phyloP scores from a whole-genome alignment of 1,140 invertebrate species.

The Oscheius sp. region DNA sequence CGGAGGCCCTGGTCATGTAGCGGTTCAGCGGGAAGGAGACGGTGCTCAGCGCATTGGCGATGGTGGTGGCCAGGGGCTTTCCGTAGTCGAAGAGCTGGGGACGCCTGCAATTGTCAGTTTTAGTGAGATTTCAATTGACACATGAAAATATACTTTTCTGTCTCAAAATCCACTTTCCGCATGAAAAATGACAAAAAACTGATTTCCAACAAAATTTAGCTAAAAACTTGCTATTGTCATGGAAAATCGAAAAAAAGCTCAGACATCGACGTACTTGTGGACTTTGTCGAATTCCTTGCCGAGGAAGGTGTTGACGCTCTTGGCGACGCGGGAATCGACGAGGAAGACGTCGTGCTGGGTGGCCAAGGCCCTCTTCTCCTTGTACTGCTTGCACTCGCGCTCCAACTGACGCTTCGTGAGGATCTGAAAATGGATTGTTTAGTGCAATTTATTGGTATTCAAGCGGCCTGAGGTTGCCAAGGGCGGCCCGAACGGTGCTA shows the following conservation, averaged over 20 bases:
- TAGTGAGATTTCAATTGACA: neutral
- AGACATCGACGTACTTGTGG: conserved; percentile 36
- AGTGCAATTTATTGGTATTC: too few relatives aligned
- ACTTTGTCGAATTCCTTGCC: conserved; percentile 43
- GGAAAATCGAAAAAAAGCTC: too few relatives aligned
- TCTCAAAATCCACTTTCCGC: too few relatives aligned
- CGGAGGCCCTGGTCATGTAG: conserved; percentile 25
- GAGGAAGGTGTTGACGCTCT: conserved; percentile 21
- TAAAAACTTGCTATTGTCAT: too few relatives aligned
- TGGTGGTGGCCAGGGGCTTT: conserved; percentile 7
- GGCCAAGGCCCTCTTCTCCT: conserved; percentile 30
- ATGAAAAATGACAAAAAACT: too few relatives aligned
- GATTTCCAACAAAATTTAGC: too few relatives aligned
- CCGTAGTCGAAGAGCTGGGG: conserved; percentile 25
- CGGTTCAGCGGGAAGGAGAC: conserved; percentile 24
- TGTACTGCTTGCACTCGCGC: conserved; percentile 31
- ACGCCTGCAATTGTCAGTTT: conserved; percentile 14
- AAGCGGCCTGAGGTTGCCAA: too few relatives aligned
- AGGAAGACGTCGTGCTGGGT: conserved; percentile 40
- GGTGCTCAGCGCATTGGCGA: conserved; percentile 16
- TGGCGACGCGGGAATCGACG: conserved; percentile 27
- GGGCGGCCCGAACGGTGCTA: too few relatives aligned
- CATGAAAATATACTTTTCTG: too few relatives aligned
- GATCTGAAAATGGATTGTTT: conserved; percentile 16
- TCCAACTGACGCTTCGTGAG: conserved; percentile 39